phyloP scores from a whole-genome alignment of 2,113 vertebrate genomes.

The Cochlearius cochlearius region DNA sequence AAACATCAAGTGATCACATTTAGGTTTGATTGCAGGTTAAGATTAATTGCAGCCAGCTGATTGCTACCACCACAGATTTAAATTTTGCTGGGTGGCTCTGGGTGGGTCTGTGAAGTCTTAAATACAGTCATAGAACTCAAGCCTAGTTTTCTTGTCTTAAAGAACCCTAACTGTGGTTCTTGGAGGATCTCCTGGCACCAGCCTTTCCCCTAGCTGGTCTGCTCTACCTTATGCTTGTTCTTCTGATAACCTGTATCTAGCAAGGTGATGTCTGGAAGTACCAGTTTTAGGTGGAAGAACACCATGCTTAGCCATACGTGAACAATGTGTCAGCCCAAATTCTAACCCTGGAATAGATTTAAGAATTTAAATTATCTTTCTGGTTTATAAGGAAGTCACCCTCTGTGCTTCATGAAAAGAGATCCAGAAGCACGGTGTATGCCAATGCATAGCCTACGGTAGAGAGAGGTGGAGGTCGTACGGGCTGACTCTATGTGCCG shows the following conservation, averaged over 20 bases:
- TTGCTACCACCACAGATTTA: neutral
- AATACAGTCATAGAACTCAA: neutral
- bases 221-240: neutral
- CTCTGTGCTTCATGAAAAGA: neutral
- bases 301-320: neutral
- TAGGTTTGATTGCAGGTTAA: neutral
- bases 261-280: neutral
- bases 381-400: neutral
- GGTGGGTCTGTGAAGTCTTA: neutral
- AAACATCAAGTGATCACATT: neutral
- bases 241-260: neutral
- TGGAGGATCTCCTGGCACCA: neutral
- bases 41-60: neutral
- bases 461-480: neutral
- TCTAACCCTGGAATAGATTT: neutral
- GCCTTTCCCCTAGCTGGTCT: neutral
- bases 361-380: neutral
- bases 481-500: neutral
- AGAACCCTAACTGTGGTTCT: neutral
- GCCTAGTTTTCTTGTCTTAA: neutral
- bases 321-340: neutral
- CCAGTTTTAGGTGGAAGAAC: neutral
- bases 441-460: neutral
- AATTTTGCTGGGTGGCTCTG: neutral
- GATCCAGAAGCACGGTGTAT: accelerated